These are phyloP conservation scores for Crax fasciolata DNA, from an alignment of 2,797 vertebrate genomes.

Conservation along the genomic window DNA sequence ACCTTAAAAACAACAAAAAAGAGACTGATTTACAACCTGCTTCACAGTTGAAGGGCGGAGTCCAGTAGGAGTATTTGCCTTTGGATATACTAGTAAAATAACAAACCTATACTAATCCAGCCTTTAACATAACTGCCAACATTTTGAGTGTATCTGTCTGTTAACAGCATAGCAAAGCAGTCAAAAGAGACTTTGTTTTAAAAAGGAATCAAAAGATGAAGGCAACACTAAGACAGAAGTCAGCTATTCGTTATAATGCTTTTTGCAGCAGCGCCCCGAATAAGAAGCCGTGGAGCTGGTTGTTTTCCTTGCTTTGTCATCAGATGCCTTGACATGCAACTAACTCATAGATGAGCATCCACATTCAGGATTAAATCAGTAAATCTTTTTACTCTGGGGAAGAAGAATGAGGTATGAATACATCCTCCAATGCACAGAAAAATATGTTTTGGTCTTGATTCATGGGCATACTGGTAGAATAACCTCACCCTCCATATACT, in stretches of 20 bases:
- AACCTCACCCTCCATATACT: neutral
- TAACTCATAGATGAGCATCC: neutral
- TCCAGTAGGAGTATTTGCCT: conserved; percentile 63
- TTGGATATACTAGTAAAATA: conserved; percentile 67
- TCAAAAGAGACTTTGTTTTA: conserved; percentile 61
- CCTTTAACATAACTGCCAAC: conserved; percentile 58
- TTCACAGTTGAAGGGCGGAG: conserved; percentile 67
- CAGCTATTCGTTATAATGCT: conserved; percentile 33
- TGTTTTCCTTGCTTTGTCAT: neutral
- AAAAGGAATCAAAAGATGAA: conserved; percentile 66
- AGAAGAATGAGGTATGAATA: neutral
- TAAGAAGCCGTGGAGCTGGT: neutral
- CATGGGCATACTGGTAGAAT: neutral
- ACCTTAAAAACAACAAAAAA: conserved; percentile 63
- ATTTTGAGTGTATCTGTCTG: conserved; percentile 61
- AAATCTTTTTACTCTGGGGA: neutral
- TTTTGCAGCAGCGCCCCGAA: neutral
- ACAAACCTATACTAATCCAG: conserved; percentile 67
- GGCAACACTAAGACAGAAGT: conserved; percentile 35
- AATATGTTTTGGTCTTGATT: neutral
- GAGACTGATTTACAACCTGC: conserved; percentile 62
- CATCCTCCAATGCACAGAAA: neutral
- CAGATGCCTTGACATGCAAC: neutral
- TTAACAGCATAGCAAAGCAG: conserved; percentile 54
- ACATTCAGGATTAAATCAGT: neutral